Percentiles rank a stretch among this genome's conserved stretches.
These are phyloP conservation scores for Drosophila demipolita DNA, from an alignment of 2,888 invertebrate genomes.

Conservation along the genomic window DNA sequence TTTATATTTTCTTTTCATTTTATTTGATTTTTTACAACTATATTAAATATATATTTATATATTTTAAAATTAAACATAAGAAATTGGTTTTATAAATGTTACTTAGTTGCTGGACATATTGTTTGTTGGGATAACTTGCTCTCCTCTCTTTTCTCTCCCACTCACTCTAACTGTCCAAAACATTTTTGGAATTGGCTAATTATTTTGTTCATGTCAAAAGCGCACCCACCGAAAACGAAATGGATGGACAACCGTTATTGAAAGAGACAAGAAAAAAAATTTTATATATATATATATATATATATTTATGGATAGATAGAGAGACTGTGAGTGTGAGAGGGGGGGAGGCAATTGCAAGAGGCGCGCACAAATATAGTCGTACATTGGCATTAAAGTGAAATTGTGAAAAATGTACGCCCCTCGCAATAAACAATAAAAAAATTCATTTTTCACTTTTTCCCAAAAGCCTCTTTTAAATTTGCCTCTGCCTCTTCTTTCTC, in stretches of 20 bases:
- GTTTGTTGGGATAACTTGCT: slow-evolving; percentile 8
- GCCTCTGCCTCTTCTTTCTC: slow-evolving; percentile 6
- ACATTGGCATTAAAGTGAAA: slow-evolving; percentile 67
- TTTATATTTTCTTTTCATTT: background rate
- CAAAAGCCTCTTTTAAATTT: slow-evolving; percentile 48
- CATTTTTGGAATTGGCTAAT: slow-evolving; percentile 29
- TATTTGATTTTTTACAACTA: background rate
- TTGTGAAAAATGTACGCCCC: slow-evolving; percentile 54
- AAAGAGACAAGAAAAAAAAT: background rate
- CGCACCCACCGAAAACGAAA: slow-evolving; percentile 48
- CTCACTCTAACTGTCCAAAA: slow-evolving; percentile 6
- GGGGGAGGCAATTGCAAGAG: slow-evolving; percentile 15
- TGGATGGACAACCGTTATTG: slow-evolving; percentile 26
- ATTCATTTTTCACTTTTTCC: slow-evolving; percentile 65
- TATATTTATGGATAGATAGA: background rate
- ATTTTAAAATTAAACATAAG: background rate
- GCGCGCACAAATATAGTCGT: slow-evolving; percentile 60
- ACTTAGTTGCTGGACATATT: background rate
- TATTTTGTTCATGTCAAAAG: slow-evolving; percentile 42
- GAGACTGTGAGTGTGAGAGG: background rate
- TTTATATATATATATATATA: background rate
- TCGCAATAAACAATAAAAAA: slow-evolving; percentile 40
- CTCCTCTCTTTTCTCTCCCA: background rate
- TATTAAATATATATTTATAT: background rate
- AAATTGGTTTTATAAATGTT: background rate